Conservation (phyloP, 2,888 invertebrate genomes). For the Synergus japonicus region DNA sequence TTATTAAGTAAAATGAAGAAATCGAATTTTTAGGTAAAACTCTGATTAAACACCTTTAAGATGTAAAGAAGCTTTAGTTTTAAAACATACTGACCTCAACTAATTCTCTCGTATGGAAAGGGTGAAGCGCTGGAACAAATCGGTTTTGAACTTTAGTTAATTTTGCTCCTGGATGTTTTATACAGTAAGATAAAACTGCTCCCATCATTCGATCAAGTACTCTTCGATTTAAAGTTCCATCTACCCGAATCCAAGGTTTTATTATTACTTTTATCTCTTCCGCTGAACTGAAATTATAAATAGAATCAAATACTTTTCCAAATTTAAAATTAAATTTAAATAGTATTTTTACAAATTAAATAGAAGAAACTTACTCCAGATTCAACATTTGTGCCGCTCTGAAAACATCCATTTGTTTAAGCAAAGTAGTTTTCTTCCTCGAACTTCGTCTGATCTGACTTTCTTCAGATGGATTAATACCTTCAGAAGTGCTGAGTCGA, state of each 20-base stretch:
- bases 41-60: no score
- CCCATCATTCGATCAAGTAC: slow-evolving; percentile 85
- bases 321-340: slow-evolving; percentile 30
- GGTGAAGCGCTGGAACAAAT: slow-evolving; percentile 83
- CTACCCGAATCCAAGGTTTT: slow-evolving; percentile 87
- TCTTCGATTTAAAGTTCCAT: slow-evolving; percentile 84
- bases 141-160: slow-evolving; percentile 80
- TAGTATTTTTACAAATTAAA: background rate
- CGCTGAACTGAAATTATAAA: slow-evolving; percentile 61
- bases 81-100: slow-evolving; percentile 79
- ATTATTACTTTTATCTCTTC: slow-evolving; percentile 76
- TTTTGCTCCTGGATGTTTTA: slow-evolving; percentile 81
- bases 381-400: slow-evolving; percentile 69
- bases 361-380: slow-evolving; percentile 62
- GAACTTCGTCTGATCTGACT: slow-evolving; percentile 54
- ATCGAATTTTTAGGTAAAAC: background rate
- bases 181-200: slow-evolving; percentile 82
- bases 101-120: slow-evolving; percentile 82
- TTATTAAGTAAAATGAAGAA: background rate
- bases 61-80: background rate
- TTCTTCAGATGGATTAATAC: background rate
- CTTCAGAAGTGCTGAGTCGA: background rate
- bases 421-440: slow-evolving; percentile 65
- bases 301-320: background rate
- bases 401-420: slow-evolving; percentile 69